These are phyloP conservation scores for Asobara japonica DNA, from an alignment of 1,140 invertebrate species.

Conservation along the genomic window DNA sequence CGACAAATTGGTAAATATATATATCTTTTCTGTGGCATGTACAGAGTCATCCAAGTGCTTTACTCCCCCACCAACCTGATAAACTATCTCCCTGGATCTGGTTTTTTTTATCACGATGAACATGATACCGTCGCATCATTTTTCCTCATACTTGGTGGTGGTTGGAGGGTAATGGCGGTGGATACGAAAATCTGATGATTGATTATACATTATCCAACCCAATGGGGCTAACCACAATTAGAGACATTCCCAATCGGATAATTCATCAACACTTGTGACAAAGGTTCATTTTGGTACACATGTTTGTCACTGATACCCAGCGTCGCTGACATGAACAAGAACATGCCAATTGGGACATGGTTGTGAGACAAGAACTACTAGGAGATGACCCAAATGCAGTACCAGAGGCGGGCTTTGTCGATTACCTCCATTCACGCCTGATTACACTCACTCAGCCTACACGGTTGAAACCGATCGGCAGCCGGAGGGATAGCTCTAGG, in stretches of 20 bases:
- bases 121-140: too few species aligned
- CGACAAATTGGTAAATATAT: conserved; percentile 7
- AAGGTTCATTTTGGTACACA: background rate
- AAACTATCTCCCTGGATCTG: background rate
- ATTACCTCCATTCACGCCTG: conserved; percentile 9
- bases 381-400: conserved; percentile 22
- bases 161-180: too few species aligned
- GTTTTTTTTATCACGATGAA: background rate
- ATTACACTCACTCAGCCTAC: conserved; percentile 14
- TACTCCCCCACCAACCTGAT: background rate
- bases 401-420: background rate
- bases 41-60: background rate
- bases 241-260: background rate
- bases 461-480: background rate
- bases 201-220: background rate
- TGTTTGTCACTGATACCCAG: conserved; percentile 1
- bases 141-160: too few species aligned
- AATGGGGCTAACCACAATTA: background rate
- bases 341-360: conserved; percentile 24
- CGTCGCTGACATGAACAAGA: background rate
- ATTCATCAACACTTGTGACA: background rate
- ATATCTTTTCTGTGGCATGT: background rate
- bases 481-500: background rate
- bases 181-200: background rate
- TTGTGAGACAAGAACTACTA: background rate